Base-by-base conservation (phyloP, 1,140 invertebrate species). In the Philaenus spumarius region DNA sequence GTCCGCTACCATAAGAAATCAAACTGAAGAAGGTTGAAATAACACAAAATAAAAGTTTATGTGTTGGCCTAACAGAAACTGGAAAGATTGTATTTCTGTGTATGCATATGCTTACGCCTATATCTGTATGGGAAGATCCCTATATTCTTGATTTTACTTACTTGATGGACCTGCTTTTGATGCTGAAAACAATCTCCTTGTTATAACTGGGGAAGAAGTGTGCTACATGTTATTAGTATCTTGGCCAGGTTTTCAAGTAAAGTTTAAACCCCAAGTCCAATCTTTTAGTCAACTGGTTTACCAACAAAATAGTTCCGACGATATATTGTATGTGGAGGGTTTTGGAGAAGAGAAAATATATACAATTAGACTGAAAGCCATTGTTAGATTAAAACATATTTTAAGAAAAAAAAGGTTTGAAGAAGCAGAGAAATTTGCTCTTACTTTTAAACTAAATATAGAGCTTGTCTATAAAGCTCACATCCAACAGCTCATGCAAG, bases 371-470 rank as follows among this genome's bases (percentile, higher is more conserved):
- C 42, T 76, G 24, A 76, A 75, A 68, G 60, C 64, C 15, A 60
- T 75, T 35, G 64, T 61, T n/a, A 68, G 72, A 15, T 66, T 76
- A 11, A 65, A 69, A 40, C 65, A 71, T 62, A 67, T 77, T 34
- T 54, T 76, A 35, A 68, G 64, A 54, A 63, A 64, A 51, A 60
- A 61, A 24, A 71, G 73, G 61, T 76, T 74, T 55, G 63, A 71
- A 17, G 70, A 72, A 64, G 75, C 75, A 12, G 66, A 71, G 60
- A 58, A 53, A 24, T 75, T 76, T 63, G 75, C 74, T 1, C 54
- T 34, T n/a, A 68, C 68, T 52, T 73, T 72, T 63, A 60, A 62
- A 42, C 63, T 77, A n/a, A 62, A 70, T 51, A 55, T 66, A 34
- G 71, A 72, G 60, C 42, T 56, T 6, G 69, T 77, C 46, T 70